Evolutionary conservation across 2,797 vertebrate species (phyloP).

Genomic region (Jordanella pulchra): DNA sequence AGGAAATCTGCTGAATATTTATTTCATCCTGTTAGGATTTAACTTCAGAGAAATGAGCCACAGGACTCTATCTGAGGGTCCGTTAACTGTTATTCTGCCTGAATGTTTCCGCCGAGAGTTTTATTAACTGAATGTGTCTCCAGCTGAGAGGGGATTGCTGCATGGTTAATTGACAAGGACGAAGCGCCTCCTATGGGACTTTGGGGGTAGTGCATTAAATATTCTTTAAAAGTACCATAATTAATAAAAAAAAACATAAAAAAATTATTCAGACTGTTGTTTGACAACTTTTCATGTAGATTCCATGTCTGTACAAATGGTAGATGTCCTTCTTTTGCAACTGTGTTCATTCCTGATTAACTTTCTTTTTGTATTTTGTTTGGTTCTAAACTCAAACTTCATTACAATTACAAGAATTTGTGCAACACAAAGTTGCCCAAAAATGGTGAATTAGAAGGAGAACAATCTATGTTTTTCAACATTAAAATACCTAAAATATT

Average conservation of each 20-base stretch:
- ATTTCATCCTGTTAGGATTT: not conserved
- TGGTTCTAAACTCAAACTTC: not conserved
- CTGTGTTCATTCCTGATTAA: not conserved
- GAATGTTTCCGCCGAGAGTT: conserved; percentile 2
- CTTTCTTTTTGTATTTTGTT: not conserved
- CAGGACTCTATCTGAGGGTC: not conserved
- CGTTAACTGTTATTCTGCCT: not conserved
- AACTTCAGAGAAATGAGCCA: not conserved
- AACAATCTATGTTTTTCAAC: not conserved
- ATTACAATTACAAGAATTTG: not conserved
- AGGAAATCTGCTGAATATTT: not conserved
- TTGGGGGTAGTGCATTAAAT: not conserved
- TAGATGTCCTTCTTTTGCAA: not conserved
- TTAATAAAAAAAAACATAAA: not conserved
- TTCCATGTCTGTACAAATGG: too few species aligned
- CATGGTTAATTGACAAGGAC: not conserved
- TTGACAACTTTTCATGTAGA: not conserved
- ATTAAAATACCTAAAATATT: not conserved
- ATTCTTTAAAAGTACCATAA: not conserved
- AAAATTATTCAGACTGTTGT: not conserved
- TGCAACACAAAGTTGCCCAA: not conserved
- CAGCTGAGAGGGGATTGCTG: not conserved
- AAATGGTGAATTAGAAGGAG: not conserved
- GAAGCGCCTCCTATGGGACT: not conserved
- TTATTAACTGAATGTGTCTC: conserved; percentile 1